A percentile compares a stretch with the other conserved stretches of the same genome.
These are phyloP conservation scores for Drosophila aldrichi DNA, from an alignment of 2,888 invertebrate genomes.

Conservation along the genomic window DNA sequence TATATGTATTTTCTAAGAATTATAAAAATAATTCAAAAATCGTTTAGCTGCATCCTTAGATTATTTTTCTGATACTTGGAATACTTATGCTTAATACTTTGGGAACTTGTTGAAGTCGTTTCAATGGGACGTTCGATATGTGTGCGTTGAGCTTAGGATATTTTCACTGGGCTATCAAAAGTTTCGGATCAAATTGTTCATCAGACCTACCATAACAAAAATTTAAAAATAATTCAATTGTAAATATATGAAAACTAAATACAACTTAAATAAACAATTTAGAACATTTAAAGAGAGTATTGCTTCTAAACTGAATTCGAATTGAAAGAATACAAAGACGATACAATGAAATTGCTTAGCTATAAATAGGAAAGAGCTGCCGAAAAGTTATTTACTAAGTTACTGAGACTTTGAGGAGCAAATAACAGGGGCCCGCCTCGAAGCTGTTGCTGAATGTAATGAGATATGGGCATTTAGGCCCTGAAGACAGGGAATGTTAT, in stretches of 20 bases:
- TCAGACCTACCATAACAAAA: conserved; percentile 3
- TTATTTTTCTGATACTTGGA: conserved; percentile 14
- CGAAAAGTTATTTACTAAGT: background rate
- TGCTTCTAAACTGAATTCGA: background rate
- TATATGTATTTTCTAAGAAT: conserved; percentile 48
- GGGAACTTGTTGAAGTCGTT: conserved; percentile 66
- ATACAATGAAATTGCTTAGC: no score
- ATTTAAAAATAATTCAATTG: background rate
- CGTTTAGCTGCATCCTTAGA: conserved; percentile 1
- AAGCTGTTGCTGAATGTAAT: no score
- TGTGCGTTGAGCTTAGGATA: conserved; percentile 72
- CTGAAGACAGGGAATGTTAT: no score
- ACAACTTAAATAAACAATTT: no score
- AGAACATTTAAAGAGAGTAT: no score
- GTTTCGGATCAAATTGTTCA: conserved; percentile 12
- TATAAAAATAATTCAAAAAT: background rate
- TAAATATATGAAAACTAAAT: background rate
- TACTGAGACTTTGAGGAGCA: no score
- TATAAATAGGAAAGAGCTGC: background rate
- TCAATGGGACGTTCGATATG: conserved; percentile 73
- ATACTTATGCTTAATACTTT: conserved; percentile 74
- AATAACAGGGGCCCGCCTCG: no score
- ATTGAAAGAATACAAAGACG: no score
- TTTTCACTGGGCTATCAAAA: conserved; percentile 69
- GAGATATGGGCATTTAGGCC: no score